phyloP scores from a whole-genome alignment of 2,797 vertebrate genomes.

The Hemitrygon akajei region DNA sequence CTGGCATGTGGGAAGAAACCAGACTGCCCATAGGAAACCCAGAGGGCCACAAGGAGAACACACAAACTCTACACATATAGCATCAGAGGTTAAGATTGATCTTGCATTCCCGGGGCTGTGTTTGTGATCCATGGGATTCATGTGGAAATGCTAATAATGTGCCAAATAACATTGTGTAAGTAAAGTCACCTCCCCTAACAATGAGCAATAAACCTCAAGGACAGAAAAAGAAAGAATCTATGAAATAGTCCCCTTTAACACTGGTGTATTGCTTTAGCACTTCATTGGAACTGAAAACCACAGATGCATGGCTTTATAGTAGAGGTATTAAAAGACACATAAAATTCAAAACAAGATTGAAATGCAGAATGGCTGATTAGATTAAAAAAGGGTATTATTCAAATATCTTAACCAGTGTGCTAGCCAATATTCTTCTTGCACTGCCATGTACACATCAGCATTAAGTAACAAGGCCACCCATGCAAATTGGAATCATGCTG shows the following conservation, averaged over 20 bases:
- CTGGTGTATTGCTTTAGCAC: neutral
- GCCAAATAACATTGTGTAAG: neutral
- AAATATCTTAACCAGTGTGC: neutral
- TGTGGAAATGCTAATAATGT: neutral
- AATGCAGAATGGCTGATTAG: neutral
- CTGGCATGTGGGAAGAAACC: too few relatives aligned
- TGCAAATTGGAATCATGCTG: neutral
- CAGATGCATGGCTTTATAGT: neutral
- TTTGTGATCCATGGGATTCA: neutral
- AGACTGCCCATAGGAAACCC: too few relatives aligned
- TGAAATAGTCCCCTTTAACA: neutral
- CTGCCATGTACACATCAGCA: neutral
- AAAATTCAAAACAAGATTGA: neutral
- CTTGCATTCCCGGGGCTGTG: neutral
- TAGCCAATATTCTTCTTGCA: neutral
- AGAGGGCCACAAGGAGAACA: too few relatives aligned
- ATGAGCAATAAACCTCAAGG: neutral
- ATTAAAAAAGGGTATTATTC: neutral
- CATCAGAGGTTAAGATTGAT: too few relatives aligned
- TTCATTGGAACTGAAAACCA: neutral
- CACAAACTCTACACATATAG: too few relatives aligned
- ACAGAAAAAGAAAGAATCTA: neutral
- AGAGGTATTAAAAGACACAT: neutral
- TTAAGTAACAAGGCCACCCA: neutral
- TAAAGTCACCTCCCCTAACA: neutral